Conservation (phyloP, 2,113 vertebrate genomes). For the Mustela nigripes region DNA sequence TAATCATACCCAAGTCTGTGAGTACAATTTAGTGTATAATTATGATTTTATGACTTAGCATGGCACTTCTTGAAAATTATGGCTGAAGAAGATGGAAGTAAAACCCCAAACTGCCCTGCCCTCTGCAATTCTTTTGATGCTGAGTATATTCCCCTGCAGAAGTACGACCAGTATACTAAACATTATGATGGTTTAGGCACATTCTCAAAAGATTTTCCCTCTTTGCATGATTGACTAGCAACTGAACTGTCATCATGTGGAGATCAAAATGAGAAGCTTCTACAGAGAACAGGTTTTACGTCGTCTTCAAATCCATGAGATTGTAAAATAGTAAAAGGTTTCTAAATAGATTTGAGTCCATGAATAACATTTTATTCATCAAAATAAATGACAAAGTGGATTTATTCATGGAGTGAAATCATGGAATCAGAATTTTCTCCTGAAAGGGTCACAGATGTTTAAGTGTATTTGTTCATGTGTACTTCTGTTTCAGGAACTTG, state of each 20-base stretch:
- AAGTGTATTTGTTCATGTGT: not conserved
- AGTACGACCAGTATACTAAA: not conserved
- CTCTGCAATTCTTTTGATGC: not conserved
- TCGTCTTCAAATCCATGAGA: not conserved
- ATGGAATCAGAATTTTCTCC: not conserved
- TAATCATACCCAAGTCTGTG: not conserved
- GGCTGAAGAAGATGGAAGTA: conserved; percentile 63
- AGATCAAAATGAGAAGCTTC: not conserved
- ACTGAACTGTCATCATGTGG: not conserved
- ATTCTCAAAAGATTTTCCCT: not conserved
- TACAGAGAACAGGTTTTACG: not conserved
- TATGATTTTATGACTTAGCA: not conserved
- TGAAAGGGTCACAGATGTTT: not conserved
- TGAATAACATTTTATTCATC: not conserved
- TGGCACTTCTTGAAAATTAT: conserved; percentile 47
- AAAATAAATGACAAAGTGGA: not conserved
- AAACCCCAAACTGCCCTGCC: conserved; percentile 50
- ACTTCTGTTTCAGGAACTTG: not conserved
- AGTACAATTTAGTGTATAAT: not conserved
- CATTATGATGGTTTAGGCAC: not conserved
- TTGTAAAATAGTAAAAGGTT: not conserved
- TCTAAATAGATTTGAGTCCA: conserved; percentile 14
- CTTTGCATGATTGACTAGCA: not conserved
- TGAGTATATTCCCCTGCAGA: not conserved
- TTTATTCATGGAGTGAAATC: not conserved